Evolutionary conservation across 2,797 vertebrate species (phyloP).

Genomic region (Sparidentex hasta): DNA sequence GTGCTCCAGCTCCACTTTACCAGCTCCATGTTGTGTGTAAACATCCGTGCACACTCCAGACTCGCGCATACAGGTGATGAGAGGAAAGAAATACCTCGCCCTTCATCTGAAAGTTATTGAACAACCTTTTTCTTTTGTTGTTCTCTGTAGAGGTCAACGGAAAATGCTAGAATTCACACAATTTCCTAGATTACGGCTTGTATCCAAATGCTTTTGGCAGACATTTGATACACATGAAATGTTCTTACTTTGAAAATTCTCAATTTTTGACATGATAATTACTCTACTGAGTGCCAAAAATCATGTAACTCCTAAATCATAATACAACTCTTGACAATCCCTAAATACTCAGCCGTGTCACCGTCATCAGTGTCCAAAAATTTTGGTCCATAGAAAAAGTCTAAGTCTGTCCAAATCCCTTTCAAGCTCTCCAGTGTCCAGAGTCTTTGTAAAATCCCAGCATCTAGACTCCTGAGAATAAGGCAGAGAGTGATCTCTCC

Average conservation of each 20-base stretch:
- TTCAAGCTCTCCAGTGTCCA: constrained; percentile 8
- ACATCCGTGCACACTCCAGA: constrained; percentile 84
- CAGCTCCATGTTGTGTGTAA: constrained; percentile 85
- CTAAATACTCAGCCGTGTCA: background rate
- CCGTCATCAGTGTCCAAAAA: constrained; percentile 1
- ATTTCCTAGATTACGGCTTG: background rate
- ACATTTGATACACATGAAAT: background rate
- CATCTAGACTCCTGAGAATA: constrained; percentile 48
- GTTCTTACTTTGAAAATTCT: background rate
- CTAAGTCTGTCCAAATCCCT: constrained; percentile 31
- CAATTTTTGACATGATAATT: background rate
- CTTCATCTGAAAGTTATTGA: constrained; percentile 53
- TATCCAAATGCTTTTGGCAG: background rate
- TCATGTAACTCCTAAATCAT: background rate
- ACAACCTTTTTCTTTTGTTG: constrained; percentile 48
- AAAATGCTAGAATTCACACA: constrained; percentile 27
- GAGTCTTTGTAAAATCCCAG: constrained; percentile 13
- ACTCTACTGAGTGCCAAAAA: constrained; percentile 3
- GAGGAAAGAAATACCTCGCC: constrained; percentile 54
- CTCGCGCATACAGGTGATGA: constrained; percentile 77
- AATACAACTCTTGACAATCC: background rate
- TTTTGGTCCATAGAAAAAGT: constrained; percentile 28
- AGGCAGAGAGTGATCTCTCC: constrained; percentile 56
- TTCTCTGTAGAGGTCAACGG: constrained; percentile 63
- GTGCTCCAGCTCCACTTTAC: constrained; percentile 66